A percentile compares a stretch with the other conserved stretches of the same genome.
These are phyloP conservation scores for Puma concolor DNA, from an alignment of 2,113 vertebrate species.

Conservation along the genomic window DNA sequence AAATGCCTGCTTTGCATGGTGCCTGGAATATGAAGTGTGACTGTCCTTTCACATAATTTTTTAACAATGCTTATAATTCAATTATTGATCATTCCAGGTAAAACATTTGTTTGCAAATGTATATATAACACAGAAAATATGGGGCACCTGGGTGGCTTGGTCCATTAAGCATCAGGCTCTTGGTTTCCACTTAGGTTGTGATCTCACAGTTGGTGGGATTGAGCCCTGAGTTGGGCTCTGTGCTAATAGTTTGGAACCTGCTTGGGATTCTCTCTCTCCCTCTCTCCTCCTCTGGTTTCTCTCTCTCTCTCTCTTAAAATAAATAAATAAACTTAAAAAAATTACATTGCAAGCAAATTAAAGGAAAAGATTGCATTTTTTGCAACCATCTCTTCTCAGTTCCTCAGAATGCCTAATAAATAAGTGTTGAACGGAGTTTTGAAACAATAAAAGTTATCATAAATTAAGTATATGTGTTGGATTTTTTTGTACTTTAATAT, in stretches of 20 bases:
- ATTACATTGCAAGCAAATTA: neutral
- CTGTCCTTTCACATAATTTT: neutral
- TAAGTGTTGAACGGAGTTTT: neutral
- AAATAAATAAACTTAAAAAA: neutral
- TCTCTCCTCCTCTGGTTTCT: no score
- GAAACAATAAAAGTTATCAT: neutral
- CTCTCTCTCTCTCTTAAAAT: no score
- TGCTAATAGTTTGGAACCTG: no score
- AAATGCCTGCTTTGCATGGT: accelerated
- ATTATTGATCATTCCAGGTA: neutral
- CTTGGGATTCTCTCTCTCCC: no score
- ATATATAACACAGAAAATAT: neutral
- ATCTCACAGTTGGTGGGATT: no score
- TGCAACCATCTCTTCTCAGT: neutral
- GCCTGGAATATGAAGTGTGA: neutral
- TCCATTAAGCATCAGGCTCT: no score
- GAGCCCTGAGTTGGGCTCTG: no score
- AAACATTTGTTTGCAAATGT: neutral
- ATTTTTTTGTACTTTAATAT: neutral
- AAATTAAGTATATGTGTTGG: neutral
- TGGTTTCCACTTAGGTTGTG: no score
- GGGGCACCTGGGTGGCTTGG: no score
- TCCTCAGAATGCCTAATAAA: neutral
- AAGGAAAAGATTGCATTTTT: neutral
- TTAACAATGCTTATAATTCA: neutral